Conservation (phyloP, 2,888 invertebrate genomes). For the Parnassius smintheus region DNA sequence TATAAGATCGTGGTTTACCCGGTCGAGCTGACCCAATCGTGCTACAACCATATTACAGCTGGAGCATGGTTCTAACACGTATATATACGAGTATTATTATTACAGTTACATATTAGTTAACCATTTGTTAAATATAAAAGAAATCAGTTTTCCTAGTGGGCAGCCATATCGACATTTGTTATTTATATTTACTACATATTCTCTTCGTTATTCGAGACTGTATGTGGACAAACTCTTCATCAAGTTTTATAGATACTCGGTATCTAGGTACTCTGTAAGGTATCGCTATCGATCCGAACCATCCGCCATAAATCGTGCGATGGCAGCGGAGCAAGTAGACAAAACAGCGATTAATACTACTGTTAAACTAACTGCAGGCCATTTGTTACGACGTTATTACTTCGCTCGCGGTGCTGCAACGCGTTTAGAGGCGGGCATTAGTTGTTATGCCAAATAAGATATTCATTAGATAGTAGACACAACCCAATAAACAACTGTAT, state of each 20-base stretch:
- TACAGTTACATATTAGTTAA: too few species aligned
- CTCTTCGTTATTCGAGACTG: too few species aligned
- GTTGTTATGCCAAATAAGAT: slow-evolving; percentile 12
- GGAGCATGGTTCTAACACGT: too few species aligned
- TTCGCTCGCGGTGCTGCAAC: slow-evolving; percentile 17
- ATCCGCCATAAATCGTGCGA: slow-evolving; percentile 44
- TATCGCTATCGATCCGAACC: slow-evolving; percentile 28
- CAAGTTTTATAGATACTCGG: background rate
- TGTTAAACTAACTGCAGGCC: slow-evolving; percentile 65
- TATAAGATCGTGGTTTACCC: too few species aligned
- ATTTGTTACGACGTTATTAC: slow-evolving; percentile 60
- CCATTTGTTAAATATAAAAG: too few species aligned
- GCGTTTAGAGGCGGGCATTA: background rate
- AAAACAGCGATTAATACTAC: slow-evolving; percentile 74
- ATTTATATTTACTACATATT: too few species aligned
- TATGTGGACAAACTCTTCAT: background rate
- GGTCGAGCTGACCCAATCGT: too few species aligned
- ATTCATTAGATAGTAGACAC: slow-evolving; percentile 3
- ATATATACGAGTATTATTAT: too few species aligned
- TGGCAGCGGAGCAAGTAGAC: slow-evolving; percentile 50
- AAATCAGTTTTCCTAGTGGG: too few species aligned
- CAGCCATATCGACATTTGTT: too few species aligned
- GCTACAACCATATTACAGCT: too few species aligned
- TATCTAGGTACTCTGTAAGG: background rate
- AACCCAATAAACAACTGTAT: too few species aligned